Percentiles rank a stretch among this genome's conserved stretches.
These are phyloP conservation scores for Encarsia formosa DNA, from an alignment of 2,888 invertebrate species.

Conservation along the genomic window DNA sequence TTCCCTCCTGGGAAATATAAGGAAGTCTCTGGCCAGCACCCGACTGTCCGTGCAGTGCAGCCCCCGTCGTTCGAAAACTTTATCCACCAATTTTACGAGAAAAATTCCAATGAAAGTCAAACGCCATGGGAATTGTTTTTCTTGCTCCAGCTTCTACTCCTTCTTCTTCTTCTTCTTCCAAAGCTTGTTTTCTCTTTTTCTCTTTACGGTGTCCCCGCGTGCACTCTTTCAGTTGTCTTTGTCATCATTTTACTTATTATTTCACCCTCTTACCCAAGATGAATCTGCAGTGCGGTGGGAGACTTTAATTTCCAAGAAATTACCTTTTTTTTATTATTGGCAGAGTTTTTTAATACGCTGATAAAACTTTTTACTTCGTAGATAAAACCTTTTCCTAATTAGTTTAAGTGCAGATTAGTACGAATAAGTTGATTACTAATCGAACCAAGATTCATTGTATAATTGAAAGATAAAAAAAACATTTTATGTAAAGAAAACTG, in stretches of 20 bases:
- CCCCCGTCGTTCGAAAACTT: slow-evolving; percentile 37
- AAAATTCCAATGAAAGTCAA: slow-evolving; percentile 44
- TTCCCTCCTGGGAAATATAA: slow-evolving; percentile 46
- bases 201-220: background rate
- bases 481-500: no score
- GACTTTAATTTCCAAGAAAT: no score
- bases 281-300: no score
- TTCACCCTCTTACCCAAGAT: no score
- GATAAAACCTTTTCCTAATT: no score
- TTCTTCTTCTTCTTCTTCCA: background rate
- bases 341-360: no score
- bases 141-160: slow-evolving; percentile 18
- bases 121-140: slow-evolving; percentile 40
- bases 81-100: slow-evolving; percentile 40
- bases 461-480: no score
- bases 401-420: no score
- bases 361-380: no score
- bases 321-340: background rate
- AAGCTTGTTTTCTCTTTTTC: background rate
- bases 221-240: background rate
- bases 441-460: no score
- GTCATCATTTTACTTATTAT: background rate
- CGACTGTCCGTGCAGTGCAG: slow-evolving; percentile 20
- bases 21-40: slow-evolving; percentile 35
- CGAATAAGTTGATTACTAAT: no score